Percentiles rank a stretch among this genome's conserved stretches.
Conservation (phyloP, 1,140 invertebrate species). For the Oedothorax gibbosus region DNA sequence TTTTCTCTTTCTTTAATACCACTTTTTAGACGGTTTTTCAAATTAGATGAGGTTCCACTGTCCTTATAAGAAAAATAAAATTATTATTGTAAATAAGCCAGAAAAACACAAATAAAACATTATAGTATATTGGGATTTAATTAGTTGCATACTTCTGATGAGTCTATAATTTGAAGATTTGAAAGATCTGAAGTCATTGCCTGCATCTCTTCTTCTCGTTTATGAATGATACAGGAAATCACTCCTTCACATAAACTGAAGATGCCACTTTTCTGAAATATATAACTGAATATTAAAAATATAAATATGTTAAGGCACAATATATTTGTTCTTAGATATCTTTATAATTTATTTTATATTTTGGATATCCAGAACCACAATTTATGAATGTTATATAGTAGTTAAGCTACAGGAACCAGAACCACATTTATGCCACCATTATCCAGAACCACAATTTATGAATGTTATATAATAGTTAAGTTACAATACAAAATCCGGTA, state of each 20-base stretch:
- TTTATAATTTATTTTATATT: too few relatives aligned
- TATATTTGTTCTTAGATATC: too few relatives aligned
- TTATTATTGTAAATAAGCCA: not conserved
- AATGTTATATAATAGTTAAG: too few relatives aligned
- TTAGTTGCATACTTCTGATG: not conserved
- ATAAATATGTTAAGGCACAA: too few relatives aligned
- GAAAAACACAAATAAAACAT: not conserved
- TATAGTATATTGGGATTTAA: not conserved
- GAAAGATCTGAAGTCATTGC: slow-evolving; percentile 7
- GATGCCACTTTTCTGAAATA: not conserved
- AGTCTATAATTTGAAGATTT: not conserved
- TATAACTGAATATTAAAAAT: too few relatives aligned
- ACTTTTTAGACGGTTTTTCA: not conserved
- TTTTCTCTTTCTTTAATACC: slow-evolving; percentile 9
- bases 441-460: too few relatives aligned
- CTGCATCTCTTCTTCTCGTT: slow-evolving; percentile 14
- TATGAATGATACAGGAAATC: not conserved
- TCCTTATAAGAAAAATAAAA: not conserved
- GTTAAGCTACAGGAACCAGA: too few relatives aligned
- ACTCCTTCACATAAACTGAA: not conserved
- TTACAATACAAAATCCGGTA: too few relatives aligned
- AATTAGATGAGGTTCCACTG: not conserved
- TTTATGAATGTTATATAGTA: too few relatives aligned
- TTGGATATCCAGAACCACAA: too few relatives aligned
- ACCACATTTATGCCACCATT: too few relatives aligned